These are phyloP conservation scores for Hylia prasina DNA, from an alignment of 2,113 vertebrate species.

Conservation along the genomic window DNA sequence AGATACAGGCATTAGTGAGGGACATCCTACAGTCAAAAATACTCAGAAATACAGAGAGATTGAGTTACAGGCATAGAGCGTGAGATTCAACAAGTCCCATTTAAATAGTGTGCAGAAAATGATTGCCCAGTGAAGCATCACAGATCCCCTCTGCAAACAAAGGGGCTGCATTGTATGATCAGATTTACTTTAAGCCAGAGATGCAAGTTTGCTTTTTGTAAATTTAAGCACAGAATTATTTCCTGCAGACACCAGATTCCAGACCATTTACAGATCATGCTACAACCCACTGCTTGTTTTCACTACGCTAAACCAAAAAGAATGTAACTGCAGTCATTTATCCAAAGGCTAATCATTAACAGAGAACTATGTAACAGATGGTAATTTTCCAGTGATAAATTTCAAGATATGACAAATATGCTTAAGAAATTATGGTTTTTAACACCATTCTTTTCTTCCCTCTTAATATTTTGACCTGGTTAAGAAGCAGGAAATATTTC, in stretches of 20 bases:
- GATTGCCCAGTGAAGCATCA: slow-evolving; percentile 33
- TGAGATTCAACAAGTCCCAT: slow-evolving; percentile 60
- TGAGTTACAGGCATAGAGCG: slow-evolving; percentile 63
- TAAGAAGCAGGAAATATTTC: slow-evolving; percentile 69
- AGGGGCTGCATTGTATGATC: not conserved
- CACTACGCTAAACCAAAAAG: not conserved
- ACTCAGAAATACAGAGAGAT: slow-evolving; percentile 79
- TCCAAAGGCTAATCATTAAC: not conserved
- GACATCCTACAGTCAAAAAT: slow-evolving; percentile 89
- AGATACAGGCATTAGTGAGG: slow-evolving; percentile 86
- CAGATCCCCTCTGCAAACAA: not conserved
- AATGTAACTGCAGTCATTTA: not conserved
- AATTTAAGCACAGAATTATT: slow-evolving; percentile 54
- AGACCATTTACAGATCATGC: not conserved
- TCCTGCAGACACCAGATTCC: slow-evolving; percentile 59
- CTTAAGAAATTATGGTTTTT: not conserved
- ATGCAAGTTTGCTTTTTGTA: slow-evolving; percentile 6
- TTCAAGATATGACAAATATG: not conserved
- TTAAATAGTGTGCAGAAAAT: slow-evolving; percentile 53
- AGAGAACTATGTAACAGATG: not conserved
- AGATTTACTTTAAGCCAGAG: slow-evolving; percentile 31
- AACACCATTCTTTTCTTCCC: not conserved
- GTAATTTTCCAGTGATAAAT: not conserved
- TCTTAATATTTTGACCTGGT: not conserved
- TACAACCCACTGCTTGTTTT: not conserved